These are phyloP conservation scores for Zoanthus sansibaricus DNA, from an alignment of 92 coral and sea anemone genomes.

Conservation along the genomic window DNA sequence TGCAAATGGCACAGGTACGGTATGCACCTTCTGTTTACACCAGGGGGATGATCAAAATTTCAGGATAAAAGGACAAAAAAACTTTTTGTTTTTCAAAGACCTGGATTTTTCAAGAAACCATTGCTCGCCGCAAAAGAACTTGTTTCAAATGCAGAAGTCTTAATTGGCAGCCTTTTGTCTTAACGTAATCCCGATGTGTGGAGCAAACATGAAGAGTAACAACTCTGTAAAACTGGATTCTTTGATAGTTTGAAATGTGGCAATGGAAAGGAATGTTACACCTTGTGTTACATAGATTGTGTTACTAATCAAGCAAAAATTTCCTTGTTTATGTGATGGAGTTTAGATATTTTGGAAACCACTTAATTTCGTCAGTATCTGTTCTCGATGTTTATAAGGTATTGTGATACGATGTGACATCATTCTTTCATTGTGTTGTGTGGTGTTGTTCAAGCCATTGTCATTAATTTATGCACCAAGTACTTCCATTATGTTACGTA, in stretches of 20 bases:
- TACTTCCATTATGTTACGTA: no score
- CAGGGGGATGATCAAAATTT: constrained; percentile 64
- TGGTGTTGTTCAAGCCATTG: no score
- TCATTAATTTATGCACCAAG: no score
- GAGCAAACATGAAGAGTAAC: not conserved
- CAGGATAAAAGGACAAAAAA: constrained; percentile 42
- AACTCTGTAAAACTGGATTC: constrained; percentile 31
- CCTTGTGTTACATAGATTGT: constrained; percentile 3
- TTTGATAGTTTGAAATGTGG: constrained; percentile 5
- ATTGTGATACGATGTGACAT: not conserved
- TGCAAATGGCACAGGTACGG: constrained; percentile 99
- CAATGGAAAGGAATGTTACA: not conserved
- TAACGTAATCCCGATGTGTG: not conserved
- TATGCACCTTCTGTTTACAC: constrained; percentile 81
- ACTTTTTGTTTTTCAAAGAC: constrained; percentile 22
- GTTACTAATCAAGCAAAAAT: not conserved
- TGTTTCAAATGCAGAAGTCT: not conserved
- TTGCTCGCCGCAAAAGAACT: constrained; percentile 38
- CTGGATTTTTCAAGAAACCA: constrained; percentile 45
- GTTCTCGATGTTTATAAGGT: not conserved
- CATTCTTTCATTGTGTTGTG: no score
- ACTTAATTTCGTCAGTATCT: not conserved
- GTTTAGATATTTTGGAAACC: not conserved
- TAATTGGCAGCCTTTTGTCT: constrained; percentile 27
- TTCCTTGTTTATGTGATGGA: not conserved